Evolutionary conservation across 23 tunicate species (phyloP).

Genomic region (Clavelina lepadiformis): DNA sequence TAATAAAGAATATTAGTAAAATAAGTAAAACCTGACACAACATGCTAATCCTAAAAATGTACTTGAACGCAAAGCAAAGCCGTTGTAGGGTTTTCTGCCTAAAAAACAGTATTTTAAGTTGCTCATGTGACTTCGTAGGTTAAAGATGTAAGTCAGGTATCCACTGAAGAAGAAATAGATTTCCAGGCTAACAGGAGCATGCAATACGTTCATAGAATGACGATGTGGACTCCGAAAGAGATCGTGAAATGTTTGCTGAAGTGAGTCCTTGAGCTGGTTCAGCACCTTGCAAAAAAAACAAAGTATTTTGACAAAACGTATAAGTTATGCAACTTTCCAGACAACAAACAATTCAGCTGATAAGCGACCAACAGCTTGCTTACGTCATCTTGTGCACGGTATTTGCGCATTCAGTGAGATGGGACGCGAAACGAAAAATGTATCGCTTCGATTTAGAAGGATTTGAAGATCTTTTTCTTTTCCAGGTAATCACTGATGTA

Average conservation of each 20-base stretch:
- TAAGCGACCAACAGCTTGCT: constrained; percentile 77
- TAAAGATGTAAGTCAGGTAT: too few relatives aligned
- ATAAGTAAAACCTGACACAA: too few relatives aligned
- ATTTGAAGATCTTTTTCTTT: constrained; percentile 68
- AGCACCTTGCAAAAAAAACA: too few relatives aligned
- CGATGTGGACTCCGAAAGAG: constrained; percentile 65
- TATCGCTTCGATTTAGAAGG: constrained; percentile 55
- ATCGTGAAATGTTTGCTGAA: constrained; percentile 45
- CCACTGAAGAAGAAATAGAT: constrained; percentile 80
- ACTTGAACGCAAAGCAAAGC: too few relatives aligned
- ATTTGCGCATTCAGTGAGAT: constrained; percentile 82
- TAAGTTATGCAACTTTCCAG: constrained; percentile 21
- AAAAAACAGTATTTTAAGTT: too few relatives aligned
- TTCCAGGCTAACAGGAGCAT: constrained; percentile 56
- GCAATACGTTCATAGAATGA: constrained; percentile 52
- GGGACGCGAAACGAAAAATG: constrained; percentile 49
- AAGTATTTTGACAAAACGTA: too few relatives aligned
- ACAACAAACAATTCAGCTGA: constrained; percentile 67
- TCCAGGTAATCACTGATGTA: constrained; percentile 67
- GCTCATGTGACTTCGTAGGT: too few relatives aligned
- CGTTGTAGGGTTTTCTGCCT: too few relatives aligned
- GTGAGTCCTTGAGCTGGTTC: too few relatives aligned
- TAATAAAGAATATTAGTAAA: too few relatives aligned
- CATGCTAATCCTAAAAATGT: too few relatives aligned
- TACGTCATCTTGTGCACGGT: constrained; percentile 74